phyloP scores from a whole-genome alignment of 2,888 invertebrate genomes.

The Thyatira batis region DNA sequence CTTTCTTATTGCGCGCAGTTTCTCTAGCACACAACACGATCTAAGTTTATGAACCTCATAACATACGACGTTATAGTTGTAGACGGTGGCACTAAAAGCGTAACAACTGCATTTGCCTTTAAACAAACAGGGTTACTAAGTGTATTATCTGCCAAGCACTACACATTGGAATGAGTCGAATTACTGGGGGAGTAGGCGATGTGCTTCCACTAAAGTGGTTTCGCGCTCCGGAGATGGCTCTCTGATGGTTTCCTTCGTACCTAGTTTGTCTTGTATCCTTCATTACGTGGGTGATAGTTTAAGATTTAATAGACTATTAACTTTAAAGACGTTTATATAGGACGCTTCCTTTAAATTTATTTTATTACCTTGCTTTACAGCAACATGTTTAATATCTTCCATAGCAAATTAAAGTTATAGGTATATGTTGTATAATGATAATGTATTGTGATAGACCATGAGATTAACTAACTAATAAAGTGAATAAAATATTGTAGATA shows the following conservation, averaged over 20 bases:
- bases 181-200: constrained; percentile 59
- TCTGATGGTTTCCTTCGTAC: constrained; percentile 59
- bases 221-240: constrained; percentile 55
- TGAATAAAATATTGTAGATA: too few relatives aligned
- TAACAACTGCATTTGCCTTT: constrained; percentile 67
- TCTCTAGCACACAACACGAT: constrained; percentile 49
- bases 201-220: constrained; percentile 60
- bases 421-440: too few relatives aligned
- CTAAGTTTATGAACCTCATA: constrained; percentile 63
- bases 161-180: constrained; percentile 61
- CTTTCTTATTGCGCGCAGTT: constrained; percentile 64
- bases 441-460: too few relatives aligned
- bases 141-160: constrained; percentile 59
- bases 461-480: too few relatives aligned
- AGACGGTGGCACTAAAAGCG: constrained; percentile 53
- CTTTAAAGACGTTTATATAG: constrained; percentile 33
- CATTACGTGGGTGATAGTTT: constrained; percentile 60
- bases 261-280: constrained; percentile 65
- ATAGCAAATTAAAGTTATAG: too few relatives aligned
- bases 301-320: constrained; percentile 51
- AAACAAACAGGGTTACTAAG: constrained; percentile 62
- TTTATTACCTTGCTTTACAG: not conserved
- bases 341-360: constrained; percentile 5
- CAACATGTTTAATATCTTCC: not conserved
- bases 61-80: constrained; percentile 51